Conservation (phyloP, 2,113 vertebrate genomes). For the Lycaon pictus region DNA sequence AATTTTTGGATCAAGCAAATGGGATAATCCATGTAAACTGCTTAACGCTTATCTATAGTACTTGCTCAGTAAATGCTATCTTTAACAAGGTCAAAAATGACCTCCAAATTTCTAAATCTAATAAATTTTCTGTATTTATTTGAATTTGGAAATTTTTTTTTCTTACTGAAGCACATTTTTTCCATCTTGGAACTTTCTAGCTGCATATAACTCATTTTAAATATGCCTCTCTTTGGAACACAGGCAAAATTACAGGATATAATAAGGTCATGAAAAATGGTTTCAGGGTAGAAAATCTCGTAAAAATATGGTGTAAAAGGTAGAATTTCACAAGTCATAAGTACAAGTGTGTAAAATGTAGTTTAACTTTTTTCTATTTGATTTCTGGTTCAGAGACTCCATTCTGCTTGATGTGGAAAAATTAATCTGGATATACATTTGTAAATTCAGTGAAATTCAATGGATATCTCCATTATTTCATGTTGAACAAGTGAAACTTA, state of each 20-base stretch:
- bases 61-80: neutral
- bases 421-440: neutral
- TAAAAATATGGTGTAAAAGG: neutral
- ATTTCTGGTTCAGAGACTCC: neutral
- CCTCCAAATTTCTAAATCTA: neutral
- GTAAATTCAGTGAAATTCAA: neutral
- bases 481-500: neutral
- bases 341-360: neutral
- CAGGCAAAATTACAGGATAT: neutral
- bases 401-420: neutral
- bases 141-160: conserved; percentile 6
- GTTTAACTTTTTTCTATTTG: neutral
- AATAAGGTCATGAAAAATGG: neutral
- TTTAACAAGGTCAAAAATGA: neutral
- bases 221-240: neutral
- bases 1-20: neutral
- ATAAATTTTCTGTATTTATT: neutral
- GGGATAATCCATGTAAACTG: neutral
- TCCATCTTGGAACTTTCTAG: neutral
- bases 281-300: neutral
- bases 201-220: neutral
- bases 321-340: neutral
- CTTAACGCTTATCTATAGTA: neutral
- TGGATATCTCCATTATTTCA: neutral
- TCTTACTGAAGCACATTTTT: neutral